Evolutionary conservation across 2,797 vertebrate species (phyloP), one percentile per base, ranked within the genome.

Genomic region (Sylvia borin): DNA sequence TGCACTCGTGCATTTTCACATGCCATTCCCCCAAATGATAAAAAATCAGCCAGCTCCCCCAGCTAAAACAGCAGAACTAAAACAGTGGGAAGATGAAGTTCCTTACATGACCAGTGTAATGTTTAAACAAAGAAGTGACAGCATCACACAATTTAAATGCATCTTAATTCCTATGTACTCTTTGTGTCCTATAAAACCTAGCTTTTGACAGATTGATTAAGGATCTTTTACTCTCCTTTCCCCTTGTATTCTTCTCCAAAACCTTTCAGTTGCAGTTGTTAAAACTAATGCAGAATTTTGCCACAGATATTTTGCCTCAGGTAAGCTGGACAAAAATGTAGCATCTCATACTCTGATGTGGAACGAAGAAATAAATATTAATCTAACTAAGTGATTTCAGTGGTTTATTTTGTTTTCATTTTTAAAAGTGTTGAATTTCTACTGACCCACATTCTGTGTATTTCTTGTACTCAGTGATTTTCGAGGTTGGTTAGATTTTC

Each of bases 401-500:
- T 88, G 68, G 74, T 51, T 90, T 88, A 58, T 89, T 95, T 91
- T 79, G 31, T 89, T 57, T 31, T 96, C 71, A 45, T 90, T 95
- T 92, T 42, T 57, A 48, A 60, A 96, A 96, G 88, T 73, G 43
- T 81, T 93, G 50, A n/a, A 55, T 96, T 94, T 85, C 62, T 89
- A 67, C 51, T 95, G 75, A 92, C 53, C 66, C 26, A 48, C 9
- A 58, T 74, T 90, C 66, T 67, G 54, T n/a, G 32, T 58, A 88
- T 94, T 94, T 93, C 94, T 93, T 84, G 48, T 47, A 78, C 65
- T 95, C 75, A 38, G 76, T 94, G 91, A 93, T 90, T 80, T 95
- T 93, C 93, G 66, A 83, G 74, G 40, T 55, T 90, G 66, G 82
- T 96, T 66, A 68, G 73, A 92, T 82, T 95, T 97, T 97, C 66